Conservation (phyloP, 2,113 vertebrate genomes). For the Eupsittula cactorum region DNA sequence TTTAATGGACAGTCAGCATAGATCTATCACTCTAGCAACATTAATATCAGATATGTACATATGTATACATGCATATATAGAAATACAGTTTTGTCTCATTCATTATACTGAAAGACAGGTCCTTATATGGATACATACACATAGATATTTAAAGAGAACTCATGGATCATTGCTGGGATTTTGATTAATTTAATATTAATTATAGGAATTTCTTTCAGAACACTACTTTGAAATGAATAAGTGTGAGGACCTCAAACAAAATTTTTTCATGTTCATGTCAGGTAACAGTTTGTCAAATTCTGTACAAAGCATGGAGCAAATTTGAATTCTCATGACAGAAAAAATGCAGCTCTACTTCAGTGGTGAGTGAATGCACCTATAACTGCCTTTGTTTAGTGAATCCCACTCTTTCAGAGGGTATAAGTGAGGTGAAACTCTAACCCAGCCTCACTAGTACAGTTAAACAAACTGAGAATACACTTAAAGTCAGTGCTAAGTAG, state of each 20-base stretch:
- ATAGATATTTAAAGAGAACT: neutral
- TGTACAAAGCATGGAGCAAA: slow-evolving; percentile 27
- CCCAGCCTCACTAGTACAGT: neutral
- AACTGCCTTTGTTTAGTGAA: neutral
- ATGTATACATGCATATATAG: neutral
- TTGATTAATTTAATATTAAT: slow-evolving; percentile 24
- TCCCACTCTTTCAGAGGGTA: neutral
- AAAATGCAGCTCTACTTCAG: slow-evolving; percentile 28
- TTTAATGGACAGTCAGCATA: neutral
- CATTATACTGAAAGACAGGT: neutral
- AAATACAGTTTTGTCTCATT: neutral
- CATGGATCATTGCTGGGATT: neutral
- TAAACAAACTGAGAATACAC: neutral
- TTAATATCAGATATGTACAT: neutral
- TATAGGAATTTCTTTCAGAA: slow-evolving; percentile 19
- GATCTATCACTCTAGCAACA: neutral
- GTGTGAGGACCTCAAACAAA: slow-evolving; percentile 5
- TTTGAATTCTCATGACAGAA: slow-evolving; percentile 50
- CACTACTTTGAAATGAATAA: slow-evolving; percentile 37
- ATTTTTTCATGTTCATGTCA: neutral
- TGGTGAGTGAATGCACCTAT: neutral
- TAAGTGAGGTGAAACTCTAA: neutral
- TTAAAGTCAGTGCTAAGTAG: neutral
- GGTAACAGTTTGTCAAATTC: slow-evolving; percentile 36
- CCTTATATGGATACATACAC: neutral